Conservation (phyloP, 2,113 vertebrate species). For the Gallinago jamesoni region DNA sequence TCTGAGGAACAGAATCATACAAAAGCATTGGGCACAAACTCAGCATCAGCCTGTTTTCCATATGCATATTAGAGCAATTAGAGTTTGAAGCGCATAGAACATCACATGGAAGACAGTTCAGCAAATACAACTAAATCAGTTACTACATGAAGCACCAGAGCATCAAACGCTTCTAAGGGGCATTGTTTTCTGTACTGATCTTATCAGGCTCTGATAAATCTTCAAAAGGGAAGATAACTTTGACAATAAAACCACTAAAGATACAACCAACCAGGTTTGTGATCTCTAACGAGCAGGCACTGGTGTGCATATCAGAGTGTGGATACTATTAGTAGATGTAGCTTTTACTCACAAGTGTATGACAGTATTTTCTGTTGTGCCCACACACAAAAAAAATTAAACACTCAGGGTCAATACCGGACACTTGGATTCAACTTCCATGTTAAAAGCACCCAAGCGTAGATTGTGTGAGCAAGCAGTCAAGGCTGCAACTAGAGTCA, state of each 20-base stretch:
- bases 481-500: background rate
- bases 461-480: background rate
- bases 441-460: fast-evolving
- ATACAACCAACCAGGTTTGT: background rate
- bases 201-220: background rate
- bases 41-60: background rate
- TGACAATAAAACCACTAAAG: background rate
- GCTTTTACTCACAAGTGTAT: fast-evolving
- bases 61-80: background rate
- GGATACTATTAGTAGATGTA: background rate
- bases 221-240: background rate
- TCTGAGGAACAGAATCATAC: background rate
- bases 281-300: background rate
- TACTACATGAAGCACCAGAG: background rate
- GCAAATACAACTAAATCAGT: background rate
- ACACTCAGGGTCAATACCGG: background rate
- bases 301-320: background rate
- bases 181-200: background rate
- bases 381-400: background rate
- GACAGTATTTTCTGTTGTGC: background rate
- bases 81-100: background rate
- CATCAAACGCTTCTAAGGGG: background rate
- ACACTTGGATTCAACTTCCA: background rate
- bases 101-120: background rate
- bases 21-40: background rate